These are phyloP conservation scores for Notamacropus eugenii DNA, from an alignment of 2,797 vertebrate species.

Conservation along the genomic window DNA sequence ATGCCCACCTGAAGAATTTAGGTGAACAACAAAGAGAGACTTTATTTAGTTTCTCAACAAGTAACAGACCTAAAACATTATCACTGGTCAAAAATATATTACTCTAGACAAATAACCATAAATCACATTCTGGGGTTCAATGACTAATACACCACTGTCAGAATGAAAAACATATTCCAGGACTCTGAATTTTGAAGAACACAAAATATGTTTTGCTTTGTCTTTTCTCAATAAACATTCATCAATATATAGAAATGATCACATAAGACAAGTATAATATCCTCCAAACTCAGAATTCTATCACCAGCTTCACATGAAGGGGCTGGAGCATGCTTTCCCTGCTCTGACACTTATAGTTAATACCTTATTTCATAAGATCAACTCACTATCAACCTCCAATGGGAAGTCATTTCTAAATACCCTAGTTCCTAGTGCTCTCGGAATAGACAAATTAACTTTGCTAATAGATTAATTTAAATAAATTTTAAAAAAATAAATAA, in stretches of 20 bases:
- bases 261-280: not conserved
- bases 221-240: not conserved
- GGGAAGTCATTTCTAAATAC: not conserved
- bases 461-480: not conserved
- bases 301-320: not conserved
- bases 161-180: not conserved
- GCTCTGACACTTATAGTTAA: not conserved
- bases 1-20: not conserved
- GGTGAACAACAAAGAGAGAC: not conserved
- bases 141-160: conserved; percentile 25
- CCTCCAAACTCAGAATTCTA: not conserved
- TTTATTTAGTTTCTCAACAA: not conserved
- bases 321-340: not conserved
- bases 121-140: not conserved
- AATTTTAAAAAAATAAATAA: not conserved
- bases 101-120: conserved; percentile 28
- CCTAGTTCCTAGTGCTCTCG: not conserved
- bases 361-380: not conserved
- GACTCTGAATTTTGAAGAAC: not conserved
- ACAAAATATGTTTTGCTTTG: not conserved
- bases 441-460: not conserved
- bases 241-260: not conserved
- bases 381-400: not conserved
- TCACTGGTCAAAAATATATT: not conserved
- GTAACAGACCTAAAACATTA: conserved; percentile 16